Base-by-base conservation (phyloP, 1,140 invertebrate species). In the Araneus ventricosus region DNA sequence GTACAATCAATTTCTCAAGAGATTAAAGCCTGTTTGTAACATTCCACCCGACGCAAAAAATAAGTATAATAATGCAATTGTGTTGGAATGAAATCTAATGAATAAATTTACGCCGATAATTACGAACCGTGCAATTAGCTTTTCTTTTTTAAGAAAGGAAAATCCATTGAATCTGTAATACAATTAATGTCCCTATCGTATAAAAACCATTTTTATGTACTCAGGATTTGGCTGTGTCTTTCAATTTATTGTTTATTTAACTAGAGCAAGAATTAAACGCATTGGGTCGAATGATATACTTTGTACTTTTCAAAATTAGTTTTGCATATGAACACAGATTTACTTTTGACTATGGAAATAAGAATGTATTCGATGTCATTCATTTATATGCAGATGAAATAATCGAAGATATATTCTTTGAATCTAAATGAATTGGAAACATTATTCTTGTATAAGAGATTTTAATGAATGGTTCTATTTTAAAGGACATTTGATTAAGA, bases 41-140 rank as follows among this genome's bases (percentile, higher is more conserved):
- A 75, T 75, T 75, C 67, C 70, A 75, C 34, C 41, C 24, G 10
- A 84, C 4, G 8, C 17, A 45, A 84, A 84, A 84, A 84, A 45
- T 27, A 84, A 45, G 82, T 17, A 84, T 52, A 84, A 84, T 84
- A 84, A 52, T 57, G 39, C 80, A 57, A 52, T 84, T 84, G 52
- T 63, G 10, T 30, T 87, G 37, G 30, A 37, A n/a, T 63, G 45
- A 37, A 87, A 87, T 87, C 85, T 87, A 87, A 87, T 87, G 85
- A 87, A 87, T 87, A 87, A 87, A 87, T 87, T 87, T 87, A 39
- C 59, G 59, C 59, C 85, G 45, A 87, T 87, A 87, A 87, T 87
- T 87, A 63, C 85, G 34, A 22, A n/a, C 34, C 59, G 8, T 27
- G 85, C 59, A 87, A 87, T 87, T 87, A 87, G 85, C 17, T 87